These are phyloP conservation scores for Microplitis deprimator DNA, from an alignment of 2,888 invertebrate species.

Conservation along the genomic window DNA sequence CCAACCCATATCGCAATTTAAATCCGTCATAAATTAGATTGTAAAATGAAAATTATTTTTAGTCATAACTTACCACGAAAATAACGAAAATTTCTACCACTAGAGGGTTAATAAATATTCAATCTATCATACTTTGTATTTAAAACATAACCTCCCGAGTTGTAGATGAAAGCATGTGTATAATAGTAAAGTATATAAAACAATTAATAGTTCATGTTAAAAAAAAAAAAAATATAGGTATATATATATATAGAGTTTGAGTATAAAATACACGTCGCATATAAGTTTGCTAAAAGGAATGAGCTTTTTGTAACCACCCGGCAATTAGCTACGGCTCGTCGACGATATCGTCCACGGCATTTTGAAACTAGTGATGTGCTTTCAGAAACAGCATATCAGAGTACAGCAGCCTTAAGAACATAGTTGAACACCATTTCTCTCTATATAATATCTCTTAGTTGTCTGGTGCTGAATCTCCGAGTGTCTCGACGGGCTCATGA, in stretches of 20 bases:
- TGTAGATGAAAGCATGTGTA: background rate
- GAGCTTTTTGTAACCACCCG: conserved; percentile 63
- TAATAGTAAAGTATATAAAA: background rate
- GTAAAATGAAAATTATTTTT: no score
- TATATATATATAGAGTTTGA: background rate
- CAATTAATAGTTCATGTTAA: background rate
- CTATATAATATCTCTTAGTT: conserved; percentile 26
- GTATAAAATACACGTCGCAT: conserved; percentile 26
- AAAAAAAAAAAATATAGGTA: background rate
- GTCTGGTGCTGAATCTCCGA: conserved; percentile 12
- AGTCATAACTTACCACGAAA: no score
- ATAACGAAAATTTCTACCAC: no score
- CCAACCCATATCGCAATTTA: no score
- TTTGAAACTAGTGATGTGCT: conserved; percentile 43
- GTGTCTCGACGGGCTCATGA: conserved; percentile 45
- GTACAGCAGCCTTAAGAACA: background rate
- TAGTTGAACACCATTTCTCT: conserved; percentile 6
- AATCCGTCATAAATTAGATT: no score
- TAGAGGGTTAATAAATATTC: no score
- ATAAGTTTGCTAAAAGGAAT: conserved; percentile 53
- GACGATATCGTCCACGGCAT: conserved; percentile 53
- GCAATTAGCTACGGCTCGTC: conserved; percentile 70
- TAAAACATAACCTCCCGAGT: background rate
- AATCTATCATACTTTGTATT: background rate
- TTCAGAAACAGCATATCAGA: background rate